Evolutionary conservation across 2,888 invertebrate species (phyloP).

Genomic region (Xestia xanthographa): DNA sequence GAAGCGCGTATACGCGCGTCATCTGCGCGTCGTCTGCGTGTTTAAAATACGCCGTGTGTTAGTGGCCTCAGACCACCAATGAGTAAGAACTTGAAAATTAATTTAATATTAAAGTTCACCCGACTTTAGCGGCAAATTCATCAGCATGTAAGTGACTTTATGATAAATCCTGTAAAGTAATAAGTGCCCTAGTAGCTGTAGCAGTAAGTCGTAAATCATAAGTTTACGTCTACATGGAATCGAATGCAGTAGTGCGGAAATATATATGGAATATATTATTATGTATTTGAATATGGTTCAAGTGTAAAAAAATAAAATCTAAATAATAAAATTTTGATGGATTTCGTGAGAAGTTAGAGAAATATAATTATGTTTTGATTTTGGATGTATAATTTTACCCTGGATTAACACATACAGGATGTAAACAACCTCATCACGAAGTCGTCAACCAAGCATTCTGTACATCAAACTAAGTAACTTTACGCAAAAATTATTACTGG

Average conservation of each 20-base stretch:
- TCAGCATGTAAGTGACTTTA: constrained; percentile 34
- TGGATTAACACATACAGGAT: no score
- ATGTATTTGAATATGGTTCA: constrained; percentile 1
- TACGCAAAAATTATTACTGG: no score
- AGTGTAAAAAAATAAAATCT: no score
- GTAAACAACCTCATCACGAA: no score
- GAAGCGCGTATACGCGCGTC: no score
- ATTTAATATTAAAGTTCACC: no score
- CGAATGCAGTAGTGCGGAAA: constrained; percentile 34
- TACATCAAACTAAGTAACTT: no score
- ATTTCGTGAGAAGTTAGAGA: neutral
- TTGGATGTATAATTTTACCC: no score
- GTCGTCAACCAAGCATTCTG: no score
- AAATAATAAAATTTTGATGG: neutral
- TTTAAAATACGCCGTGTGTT: no score
- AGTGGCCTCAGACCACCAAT: no score
- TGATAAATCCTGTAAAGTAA: constrained; percentile 23
- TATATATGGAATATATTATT: constrained; percentile 20
- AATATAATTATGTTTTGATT: neutral
- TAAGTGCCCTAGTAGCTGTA: constrained; percentile 30
- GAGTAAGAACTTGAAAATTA: neutral
- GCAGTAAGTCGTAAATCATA: constrained; percentile 54
- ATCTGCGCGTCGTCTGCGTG: no score
- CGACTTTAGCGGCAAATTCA: constrained; percentile 15
- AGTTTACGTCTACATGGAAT: constrained; percentile 45